Conservation (phyloP, 2,797 vertebrate species). For the Varecia variegata region DNA sequence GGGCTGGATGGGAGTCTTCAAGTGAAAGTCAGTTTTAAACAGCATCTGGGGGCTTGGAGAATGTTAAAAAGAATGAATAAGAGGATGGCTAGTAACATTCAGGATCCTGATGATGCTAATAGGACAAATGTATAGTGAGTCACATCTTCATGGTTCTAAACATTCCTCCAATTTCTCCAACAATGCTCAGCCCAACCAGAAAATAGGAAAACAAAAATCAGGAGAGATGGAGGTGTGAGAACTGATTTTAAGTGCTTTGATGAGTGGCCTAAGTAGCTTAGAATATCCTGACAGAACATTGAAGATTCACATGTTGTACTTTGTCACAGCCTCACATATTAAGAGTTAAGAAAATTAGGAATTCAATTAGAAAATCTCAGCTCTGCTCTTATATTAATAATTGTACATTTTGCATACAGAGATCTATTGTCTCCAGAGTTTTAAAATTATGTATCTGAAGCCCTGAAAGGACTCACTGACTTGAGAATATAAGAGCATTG, state of each 20-base stretch:
- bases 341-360: background rate
- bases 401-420: conserved; percentile 68
- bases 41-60: background rate
- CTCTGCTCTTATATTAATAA: background rate
- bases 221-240: background rate
- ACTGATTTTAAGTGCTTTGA: background rate
- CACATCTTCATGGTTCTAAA: background rate
- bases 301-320: background rate
- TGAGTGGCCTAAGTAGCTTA: background rate
- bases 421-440: conserved; percentile 50
- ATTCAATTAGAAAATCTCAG: background rate
- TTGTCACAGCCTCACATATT: background rate
- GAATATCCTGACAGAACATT: background rate
- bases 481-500: conserved; percentile 50
- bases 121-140: background rate
- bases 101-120: background rate
- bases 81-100: background rate
- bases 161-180: background rate
- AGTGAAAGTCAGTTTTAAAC: background rate
- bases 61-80: background rate
- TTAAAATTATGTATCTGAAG: conserved; percentile 61
- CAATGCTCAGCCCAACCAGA: background rate
- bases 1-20: background rate
- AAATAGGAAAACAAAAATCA: background rate
- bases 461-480: conserved; percentile 68